A percentile compares a stretch with the other conserved stretches of the same genome.
phyloP scores from a whole-genome alignment of 2,888 invertebrate species.

The Eupithecia vulgata region DNA sequence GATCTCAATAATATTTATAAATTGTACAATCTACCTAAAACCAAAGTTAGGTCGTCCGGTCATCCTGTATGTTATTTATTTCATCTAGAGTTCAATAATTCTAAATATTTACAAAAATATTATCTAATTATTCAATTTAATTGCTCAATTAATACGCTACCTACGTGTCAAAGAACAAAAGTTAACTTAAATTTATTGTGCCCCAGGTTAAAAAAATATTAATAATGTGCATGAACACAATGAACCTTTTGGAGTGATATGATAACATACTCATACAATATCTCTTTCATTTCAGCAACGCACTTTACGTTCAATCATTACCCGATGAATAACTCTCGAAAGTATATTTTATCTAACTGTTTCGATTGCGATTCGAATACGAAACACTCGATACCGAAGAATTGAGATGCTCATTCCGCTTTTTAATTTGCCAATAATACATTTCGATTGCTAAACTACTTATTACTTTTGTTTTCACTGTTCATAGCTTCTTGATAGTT shows the following conservation, averaged over 20 bases:
- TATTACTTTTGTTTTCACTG: not conserved
- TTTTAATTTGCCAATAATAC: slow-evolving; percentile 39
- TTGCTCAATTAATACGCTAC: slow-evolving; percentile 10
- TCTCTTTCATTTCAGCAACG: not conserved
- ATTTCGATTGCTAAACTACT: slow-evolving; percentile 37
- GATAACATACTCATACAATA: not conserved
- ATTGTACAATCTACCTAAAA: not conserved
- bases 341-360: slow-evolving; percentile 15
- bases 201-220: not conserved
- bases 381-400: slow-evolving; percentile 24
- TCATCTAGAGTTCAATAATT: slow-evolving; percentile 19
- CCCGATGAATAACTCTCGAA: not conserved
- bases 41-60: not conserved
- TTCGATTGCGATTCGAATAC: slow-evolving; percentile 19
- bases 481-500: not conserved
- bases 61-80: slow-evolving; percentile 10
- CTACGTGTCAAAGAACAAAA: slow-evolving; percentile 7
- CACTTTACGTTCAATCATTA: not conserved
- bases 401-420: slow-evolving; percentile 39
- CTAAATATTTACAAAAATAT: slow-evolving; percentile 13
- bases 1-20: not conserved
- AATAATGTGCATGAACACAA: not conserved
- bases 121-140: slow-evolving; percentile 1
- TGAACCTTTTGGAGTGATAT: not conserved
- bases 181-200: not conserved